Conservation (phyloP, 2,888 invertebrate species). For the Rhingia campestris region DNA sequence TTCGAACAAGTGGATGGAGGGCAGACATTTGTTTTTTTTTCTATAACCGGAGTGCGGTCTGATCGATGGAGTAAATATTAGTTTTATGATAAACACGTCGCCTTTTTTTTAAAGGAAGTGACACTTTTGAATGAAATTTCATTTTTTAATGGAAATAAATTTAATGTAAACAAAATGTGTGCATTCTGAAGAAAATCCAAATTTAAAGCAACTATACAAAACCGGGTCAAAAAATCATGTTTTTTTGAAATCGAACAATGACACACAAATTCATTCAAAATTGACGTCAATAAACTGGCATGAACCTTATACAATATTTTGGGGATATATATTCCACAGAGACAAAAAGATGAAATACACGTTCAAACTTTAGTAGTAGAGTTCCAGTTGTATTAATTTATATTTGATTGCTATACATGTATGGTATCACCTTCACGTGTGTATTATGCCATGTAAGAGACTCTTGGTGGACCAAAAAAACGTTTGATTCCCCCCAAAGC, state of each 20-base stretch:
- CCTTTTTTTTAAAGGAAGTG: no score
- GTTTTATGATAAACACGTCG: no score
- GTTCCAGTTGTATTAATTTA: constrained; percentile 34
- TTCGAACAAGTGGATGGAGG: no score
- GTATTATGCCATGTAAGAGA: constrained; percentile 1
- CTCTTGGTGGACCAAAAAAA: constrained; percentile 29
- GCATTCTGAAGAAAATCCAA: neutral
- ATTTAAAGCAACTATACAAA: neutral
- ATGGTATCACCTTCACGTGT: neutral
- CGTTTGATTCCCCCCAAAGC: constrained; percentile 62
- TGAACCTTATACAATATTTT: constrained; percentile 31
- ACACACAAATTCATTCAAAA: constrained; percentile 4
- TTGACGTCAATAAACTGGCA: constrained; percentile 45
- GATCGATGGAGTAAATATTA: no score
- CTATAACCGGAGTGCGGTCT: no score
- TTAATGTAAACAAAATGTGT: no score
- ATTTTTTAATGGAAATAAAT: no score
- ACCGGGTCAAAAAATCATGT: neutral
- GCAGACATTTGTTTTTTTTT: no score
- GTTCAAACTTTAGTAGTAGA: constrained; percentile 1
- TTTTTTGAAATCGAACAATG: neutral
- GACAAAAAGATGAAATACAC: constrained; percentile 10
- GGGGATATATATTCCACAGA: constrained; percentile 13
- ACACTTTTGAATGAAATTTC: neutral
- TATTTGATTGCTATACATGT: constrained; percentile 29